A percentile compares a stretch with the other conserved stretches of the same genome.
Conservation (phyloP, 2,888 invertebrate species). For the Liposcelis brunnea region DNA sequence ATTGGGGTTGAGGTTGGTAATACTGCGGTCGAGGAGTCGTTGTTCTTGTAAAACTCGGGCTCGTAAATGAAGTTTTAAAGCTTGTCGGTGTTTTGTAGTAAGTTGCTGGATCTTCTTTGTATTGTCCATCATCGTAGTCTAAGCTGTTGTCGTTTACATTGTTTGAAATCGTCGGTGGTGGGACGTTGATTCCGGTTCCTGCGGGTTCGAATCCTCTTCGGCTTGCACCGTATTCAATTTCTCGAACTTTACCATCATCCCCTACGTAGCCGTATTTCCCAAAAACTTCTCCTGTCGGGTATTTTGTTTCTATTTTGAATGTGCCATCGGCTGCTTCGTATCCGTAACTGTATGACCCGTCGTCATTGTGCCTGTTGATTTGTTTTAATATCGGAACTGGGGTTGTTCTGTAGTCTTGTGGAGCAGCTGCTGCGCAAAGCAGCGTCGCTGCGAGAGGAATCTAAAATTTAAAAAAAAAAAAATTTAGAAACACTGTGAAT, state of each 20-base stretch:
- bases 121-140: constrained; percentile 70
- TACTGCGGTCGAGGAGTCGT: constrained; percentile 21
- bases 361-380: constrained; percentile 70
- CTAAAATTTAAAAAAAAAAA: too few species aligned
- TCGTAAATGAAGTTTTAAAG: background rate
- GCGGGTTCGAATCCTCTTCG: constrained; percentile 65
- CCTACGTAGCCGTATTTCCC: constrained; percentile 85
- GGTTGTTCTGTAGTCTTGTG: constrained; percentile 24
- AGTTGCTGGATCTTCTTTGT: constrained; percentile 63
- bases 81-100: constrained; percentile 35
- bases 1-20: constrained; percentile 28
- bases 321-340: constrained; percentile 76
- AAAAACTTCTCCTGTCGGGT: constrained; percentile 58
- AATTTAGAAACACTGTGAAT: too few species aligned
- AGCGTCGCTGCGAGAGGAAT: too few species aligned
- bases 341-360: constrained; percentile 75
- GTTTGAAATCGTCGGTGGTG: constrained; percentile 50
- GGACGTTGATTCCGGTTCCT: constrained; percentile 57
- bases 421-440: background rate
- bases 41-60: constrained; percentile 13
- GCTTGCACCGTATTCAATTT: constrained; percentile 65
- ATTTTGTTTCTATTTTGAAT: constrained; percentile 77
- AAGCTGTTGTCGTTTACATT: constrained; percentile 36
- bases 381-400: constrained; percentile 71
- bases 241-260: constrained; percentile 43